A percentile compares a stretch with the other conserved stretches of the same genome.
phyloP scores from a whole-genome alignment of 2,888 invertebrate species.

The Trichogramma dendrolimi region DNA sequence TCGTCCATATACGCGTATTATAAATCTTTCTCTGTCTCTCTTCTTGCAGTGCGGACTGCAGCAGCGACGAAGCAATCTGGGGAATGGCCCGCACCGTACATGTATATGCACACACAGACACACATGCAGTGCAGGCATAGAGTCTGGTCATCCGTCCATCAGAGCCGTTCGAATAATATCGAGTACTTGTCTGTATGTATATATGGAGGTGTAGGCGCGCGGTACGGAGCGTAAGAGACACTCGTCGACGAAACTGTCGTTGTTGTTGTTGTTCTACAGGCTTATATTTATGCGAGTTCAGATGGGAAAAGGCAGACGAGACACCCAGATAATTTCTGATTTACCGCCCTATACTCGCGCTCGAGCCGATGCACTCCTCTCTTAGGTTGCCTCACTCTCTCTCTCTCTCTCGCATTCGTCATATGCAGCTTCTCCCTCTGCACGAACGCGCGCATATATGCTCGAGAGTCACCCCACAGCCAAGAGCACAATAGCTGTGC shows the following conservation, averaged over 20 bases:
- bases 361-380: not conserved
- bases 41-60: not conserved
- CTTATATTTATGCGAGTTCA: conserved; percentile 48
- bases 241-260: not conserved
- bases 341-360: conserved; percentile 39
- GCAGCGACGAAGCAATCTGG: conserved; percentile 51
- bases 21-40: conserved; percentile 18
- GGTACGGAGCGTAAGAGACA: not conserved
- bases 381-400: conserved; percentile 13
- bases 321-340: conserved; percentile 51
- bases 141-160: conserved; percentile 49
- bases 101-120: no score
- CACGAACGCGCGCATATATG: no score
- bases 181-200: not conserved
- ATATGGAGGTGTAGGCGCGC: conserved; percentile 1
- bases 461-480: no score
- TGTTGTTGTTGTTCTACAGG: no score
- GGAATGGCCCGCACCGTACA: conserved; percentile 42
- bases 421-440: no score
- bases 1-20: conserved; percentile 7
- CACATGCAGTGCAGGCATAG: no score
- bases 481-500: no score
- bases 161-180: conserved; percentile 37
- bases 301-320: conserved; percentile 50
- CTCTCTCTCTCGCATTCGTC: not conserved